Conservation (phyloP, 2,888 invertebrate species). For the Xestoiulus laeticollis region DNA sequence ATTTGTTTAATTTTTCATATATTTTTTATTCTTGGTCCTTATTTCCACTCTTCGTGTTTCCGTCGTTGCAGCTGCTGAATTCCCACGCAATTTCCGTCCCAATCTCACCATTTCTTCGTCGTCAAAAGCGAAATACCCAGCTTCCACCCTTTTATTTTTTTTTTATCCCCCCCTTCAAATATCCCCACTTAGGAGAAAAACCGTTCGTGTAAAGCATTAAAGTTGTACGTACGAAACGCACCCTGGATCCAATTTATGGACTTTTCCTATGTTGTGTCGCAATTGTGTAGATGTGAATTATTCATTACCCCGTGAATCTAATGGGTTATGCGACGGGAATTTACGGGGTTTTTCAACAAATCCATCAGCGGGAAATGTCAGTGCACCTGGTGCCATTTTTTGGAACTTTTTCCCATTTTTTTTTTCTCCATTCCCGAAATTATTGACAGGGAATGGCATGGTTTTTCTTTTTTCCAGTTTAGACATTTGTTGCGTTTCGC, state of each 20-base stretch:
- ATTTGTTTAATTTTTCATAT: constrained; percentile 29
- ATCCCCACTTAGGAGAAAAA: not conserved
- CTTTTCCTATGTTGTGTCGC: not conserved
- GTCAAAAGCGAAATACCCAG: not conserved
- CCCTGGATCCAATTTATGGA: not conserved
- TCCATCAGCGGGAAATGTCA: not conserved
- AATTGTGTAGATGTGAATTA: constrained; percentile 1
- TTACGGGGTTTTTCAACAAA: not conserved
- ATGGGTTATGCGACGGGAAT: not conserved
- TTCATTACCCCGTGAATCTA: not conserved
- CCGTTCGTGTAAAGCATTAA: not conserved
- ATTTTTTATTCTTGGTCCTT: not conserved
- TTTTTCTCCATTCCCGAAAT: not conserved
- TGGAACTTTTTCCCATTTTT: not conserved
- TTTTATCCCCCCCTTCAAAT: not conserved
- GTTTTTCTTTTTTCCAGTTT: not conserved
- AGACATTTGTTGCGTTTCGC: not conserved
- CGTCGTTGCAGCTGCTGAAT: constrained; percentile 15
- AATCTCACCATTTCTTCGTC: constrained; percentile 20
- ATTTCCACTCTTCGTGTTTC: not conserved
- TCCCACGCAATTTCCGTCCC: constrained; percentile 34
- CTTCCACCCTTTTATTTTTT: not conserved
- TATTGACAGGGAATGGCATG: not conserved
- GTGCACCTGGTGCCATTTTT: not conserved
- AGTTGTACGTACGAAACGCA: not conserved